phyloP scores from a whole-genome alignment of 2,888 invertebrate genomes.

The Toxonevra muliebris region DNA sequence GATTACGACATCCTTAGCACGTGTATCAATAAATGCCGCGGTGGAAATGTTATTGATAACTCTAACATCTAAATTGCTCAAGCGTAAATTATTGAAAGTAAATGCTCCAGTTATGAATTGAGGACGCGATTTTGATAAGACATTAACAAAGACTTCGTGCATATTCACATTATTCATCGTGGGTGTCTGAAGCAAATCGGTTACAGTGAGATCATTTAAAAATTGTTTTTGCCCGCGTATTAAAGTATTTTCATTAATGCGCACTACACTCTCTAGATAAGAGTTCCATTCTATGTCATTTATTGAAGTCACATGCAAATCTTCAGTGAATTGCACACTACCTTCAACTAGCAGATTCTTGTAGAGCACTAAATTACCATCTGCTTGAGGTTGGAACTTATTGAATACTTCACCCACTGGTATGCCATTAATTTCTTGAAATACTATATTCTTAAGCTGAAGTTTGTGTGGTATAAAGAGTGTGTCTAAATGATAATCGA shows the following conservation, averaged over 20 bases:
- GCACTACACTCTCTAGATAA: conserved; percentile 47
- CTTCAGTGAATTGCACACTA: conserved; percentile 48
- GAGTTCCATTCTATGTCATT: conserved; percentile 52
- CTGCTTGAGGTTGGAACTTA: conserved; percentile 13
- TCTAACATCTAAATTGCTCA: conserved; percentile 50
- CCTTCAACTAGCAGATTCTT: conserved; percentile 58
- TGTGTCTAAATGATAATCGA: conserved; percentile 46
- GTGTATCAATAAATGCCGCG: conserved; percentile 48
- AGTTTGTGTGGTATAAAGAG: conserved; percentile 45
- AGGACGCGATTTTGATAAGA: conserved; percentile 47
- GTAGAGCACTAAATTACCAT: conserved; percentile 46
- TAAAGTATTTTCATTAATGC: conserved; percentile 43
- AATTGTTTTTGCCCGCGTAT: conserved; percentile 51
- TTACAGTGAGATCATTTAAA: conserved; percentile 43
- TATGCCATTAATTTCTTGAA: conserved; percentile 54
- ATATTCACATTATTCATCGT: conserved; percentile 47
- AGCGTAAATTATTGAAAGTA: conserved; percentile 42
- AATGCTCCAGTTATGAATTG: conserved; percentile 54
- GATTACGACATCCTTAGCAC: conserved; percentile 38
- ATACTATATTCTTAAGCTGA: conserved; percentile 44
- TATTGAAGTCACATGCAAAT: conserved; percentile 46
- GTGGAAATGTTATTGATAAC: conserved; percentile 47
- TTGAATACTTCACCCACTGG: conserved; percentile 43
- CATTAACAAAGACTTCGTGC: conserved; percentile 47
- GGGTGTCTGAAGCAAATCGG: conserved; percentile 42